Conservation (phyloP, 2,113 vertebrate species). For the Bolborhynchus lineola region DNA sequence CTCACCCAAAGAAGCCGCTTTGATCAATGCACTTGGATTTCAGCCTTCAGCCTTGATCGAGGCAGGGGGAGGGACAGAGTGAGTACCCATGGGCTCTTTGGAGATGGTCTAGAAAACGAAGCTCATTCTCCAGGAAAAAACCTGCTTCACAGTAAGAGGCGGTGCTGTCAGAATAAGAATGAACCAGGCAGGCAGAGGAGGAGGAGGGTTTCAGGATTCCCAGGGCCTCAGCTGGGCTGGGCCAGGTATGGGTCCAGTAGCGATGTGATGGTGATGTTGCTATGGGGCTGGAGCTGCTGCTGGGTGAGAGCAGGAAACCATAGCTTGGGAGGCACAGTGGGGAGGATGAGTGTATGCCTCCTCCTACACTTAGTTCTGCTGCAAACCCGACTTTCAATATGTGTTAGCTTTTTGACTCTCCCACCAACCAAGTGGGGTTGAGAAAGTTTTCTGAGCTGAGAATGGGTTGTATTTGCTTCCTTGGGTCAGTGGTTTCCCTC, state of each 20-base stretch:
- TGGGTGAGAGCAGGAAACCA: not conserved
- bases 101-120: not conserved
- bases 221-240: not conserved
- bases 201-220: not conserved
- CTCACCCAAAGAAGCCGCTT: not conserved
- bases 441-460: not conserved
- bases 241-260: not conserved
- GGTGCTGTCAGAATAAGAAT: slow-evolving; percentile 14
- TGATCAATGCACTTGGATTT: slow-evolving; percentile 54
- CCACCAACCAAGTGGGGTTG: not conserved
- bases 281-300: not conserved
- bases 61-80: slow-evolving; percentile 27
- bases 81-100: not conserved
- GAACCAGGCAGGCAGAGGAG: not conserved
- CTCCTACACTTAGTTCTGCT: not conserved
- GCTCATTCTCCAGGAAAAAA: slow-evolving; percentile 11
- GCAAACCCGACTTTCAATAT: not conserved
- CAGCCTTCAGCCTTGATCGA: slow-evolving; percentile 62
- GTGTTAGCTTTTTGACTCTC: not conserved
- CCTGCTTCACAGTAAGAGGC: slow-evolving; percentile 50
- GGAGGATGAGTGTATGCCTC: accelerated
- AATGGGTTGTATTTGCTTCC: not conserved
- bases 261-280: not conserved
- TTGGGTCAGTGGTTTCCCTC: not conserved
- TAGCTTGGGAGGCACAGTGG: not conserved